Evolutionary conservation across 2,888 invertebrate species (phyloP).

Genomic region (Bellardia pandia): DNA sequence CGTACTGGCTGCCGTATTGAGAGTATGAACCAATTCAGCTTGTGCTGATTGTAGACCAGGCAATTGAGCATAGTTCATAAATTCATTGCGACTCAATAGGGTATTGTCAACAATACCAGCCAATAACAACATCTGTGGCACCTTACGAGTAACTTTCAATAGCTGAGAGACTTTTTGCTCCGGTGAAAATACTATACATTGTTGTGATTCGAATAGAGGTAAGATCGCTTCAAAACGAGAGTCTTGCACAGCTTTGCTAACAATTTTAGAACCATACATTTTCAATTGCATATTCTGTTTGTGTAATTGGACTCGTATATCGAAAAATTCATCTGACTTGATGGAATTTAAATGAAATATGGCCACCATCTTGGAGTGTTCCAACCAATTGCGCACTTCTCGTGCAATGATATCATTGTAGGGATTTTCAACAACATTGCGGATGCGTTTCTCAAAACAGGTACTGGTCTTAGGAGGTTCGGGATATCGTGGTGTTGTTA

Average conservation of each 20-base stretch:
- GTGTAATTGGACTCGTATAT: conserved; percentile 87
- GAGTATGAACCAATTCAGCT: conserved; percentile 88
- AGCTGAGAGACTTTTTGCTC: conserved; percentile 87
- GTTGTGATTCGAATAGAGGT: conserved; percentile 87
- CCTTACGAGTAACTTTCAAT: conserved; percentile 88
- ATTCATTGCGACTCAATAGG: conserved; percentile 88
- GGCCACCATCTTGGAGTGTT: conserved; percentile 89
- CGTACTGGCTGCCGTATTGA: conserved; percentile 88
- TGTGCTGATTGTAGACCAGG: conserved; percentile 88
- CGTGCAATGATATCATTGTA: conserved; percentile 90
- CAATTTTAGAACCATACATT: conserved; percentile 87
- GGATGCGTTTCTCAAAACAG: conserved; percentile 85
- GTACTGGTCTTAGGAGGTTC: conserved; percentile 85
- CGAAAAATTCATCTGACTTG: conserved; percentile 87
- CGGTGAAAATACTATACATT: conserved; percentile 89
- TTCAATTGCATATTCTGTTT: conserved; percentile 89
- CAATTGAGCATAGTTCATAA: conserved; percentile 88
- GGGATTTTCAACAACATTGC: conserved; percentile 86
- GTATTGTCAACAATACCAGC: conserved; percentile 91
- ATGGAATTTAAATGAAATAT: conserved; percentile 91
- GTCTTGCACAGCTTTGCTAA: conserved; percentile 87
- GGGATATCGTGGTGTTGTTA: conserved; percentile 88
- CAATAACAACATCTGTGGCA: conserved; percentile 89
- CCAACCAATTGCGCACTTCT: conserved; percentile 89
- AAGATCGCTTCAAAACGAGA: conserved; percentile 89